phyloP scores from a whole-genome alignment of 2,113 vertebrate genomes.

The Sebastes schlegelii region DNA sequence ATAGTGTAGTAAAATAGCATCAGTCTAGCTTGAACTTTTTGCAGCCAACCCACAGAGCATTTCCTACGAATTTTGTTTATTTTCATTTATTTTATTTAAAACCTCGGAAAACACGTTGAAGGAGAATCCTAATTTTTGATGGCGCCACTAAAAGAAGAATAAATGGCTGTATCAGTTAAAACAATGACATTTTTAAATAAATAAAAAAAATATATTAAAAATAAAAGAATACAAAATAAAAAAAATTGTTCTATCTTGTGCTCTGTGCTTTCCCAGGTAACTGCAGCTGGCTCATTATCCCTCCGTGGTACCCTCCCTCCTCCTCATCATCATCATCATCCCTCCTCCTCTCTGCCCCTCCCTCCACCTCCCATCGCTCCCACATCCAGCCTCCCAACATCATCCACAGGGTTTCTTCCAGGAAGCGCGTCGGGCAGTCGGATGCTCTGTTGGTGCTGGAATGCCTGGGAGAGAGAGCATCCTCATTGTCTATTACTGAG shows the following conservation, averaged over 20 bases:
- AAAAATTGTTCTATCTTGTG: background rate
- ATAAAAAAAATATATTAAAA: too few relatives aligned
- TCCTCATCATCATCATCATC: conserved; percentile 11
- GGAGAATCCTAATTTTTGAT: too few relatives aligned
- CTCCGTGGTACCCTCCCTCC: conserved; percentile 46
- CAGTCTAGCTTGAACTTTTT: background rate
- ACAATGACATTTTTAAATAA: too few relatives aligned
- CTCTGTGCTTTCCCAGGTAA: conserved; percentile 52
- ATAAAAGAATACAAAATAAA: too few relatives aligned
- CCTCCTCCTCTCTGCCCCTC: conserved; percentile 21
- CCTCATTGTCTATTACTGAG: conserved; percentile 66
- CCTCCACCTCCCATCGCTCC: conserved; percentile 39
- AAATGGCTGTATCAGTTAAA: too few relatives aligned
- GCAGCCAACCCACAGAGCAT: background rate
- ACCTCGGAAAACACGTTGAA: too few relatives aligned
- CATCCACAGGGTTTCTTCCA: conserved; percentile 65
- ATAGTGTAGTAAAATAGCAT: too few relatives aligned
- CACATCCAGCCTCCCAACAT: conserved; percentile 59
- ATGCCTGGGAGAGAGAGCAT: conserved; percentile 79
- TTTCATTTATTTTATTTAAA: too few relatives aligned
- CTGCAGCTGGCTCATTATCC: conserved; percentile 47
- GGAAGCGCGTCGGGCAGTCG: conserved; percentile 80
- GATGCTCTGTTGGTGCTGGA: conserved; percentile 79
- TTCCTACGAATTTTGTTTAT: background rate
- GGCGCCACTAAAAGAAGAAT: too few relatives aligned